Evolutionary conservation across 1,140 invertebrate genomes (phyloP), one percentile per base, ranked within the genome.

Genomic region (Halotydeus destructor): DNA sequence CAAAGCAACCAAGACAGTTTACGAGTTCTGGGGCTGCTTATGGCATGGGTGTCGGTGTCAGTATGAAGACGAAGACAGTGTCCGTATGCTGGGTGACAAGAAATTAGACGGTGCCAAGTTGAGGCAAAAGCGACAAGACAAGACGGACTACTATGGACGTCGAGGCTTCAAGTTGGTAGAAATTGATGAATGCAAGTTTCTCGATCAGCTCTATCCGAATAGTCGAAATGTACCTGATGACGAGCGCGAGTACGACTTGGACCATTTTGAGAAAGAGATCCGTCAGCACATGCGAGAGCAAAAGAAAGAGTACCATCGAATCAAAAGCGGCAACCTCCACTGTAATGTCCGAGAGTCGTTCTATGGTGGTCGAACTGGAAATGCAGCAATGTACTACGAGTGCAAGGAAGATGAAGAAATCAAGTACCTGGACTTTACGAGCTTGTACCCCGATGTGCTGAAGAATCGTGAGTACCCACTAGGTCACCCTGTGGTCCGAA

Each of bases 311-410:
- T n/a, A n/a, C n/a, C n/a, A n/a, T n/a, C n/a, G n/a, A n/a, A n/a
- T n/a, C 19, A 4, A 12, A 25, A 12, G 38, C 4, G 12, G 24
- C n/a, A 6, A 26, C 23, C 3, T 22, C 27, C 3, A 12, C 19
- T 16, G n/a, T 14, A 45, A 50, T 12, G 23, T 41, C 3, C 30
- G 54, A 30, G 52, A 59, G 26, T 47, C 49, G 27, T 57, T 61
- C 38, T 59, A 51, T 38, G 57, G 59, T 9, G 57, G 58, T n/a
- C 27, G 56, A 12, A 59, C 54, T 16, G 54, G 55, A 43, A 55
- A 53, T 23, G 51, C 49, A n/a, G 45, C 49, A 5, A 37, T 55
- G 9, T 49, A 50, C 24, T 50, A 55, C 38, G 21, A 41, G n/a
- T 28, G 26, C 18, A 9, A 5, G n/a, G 5, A 24, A 3, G 50